These are phyloP conservation scores for Drosophila sordidula DNA, from an alignment of 2,888 invertebrate species.

Conservation along the genomic window DNA sequence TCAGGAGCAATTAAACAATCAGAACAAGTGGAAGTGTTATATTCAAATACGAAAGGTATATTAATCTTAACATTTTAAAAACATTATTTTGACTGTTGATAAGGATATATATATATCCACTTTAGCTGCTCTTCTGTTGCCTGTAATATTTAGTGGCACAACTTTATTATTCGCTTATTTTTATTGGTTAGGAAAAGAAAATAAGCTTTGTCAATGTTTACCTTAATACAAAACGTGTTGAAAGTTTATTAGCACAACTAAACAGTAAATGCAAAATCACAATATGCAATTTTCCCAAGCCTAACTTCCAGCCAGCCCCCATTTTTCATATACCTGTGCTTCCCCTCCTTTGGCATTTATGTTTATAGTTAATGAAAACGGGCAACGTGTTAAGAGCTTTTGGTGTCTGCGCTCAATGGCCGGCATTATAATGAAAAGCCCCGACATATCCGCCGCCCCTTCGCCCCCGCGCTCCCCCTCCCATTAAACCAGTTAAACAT, in stretches of 20 bases:
- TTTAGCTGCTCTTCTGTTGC: not conserved
- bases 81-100: no score
- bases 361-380: constrained; percentile 70
- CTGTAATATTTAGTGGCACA: not conserved
- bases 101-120: no score
- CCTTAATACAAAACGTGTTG: not conserved
- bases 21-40: no score
- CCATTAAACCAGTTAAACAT: constrained; percentile 12
- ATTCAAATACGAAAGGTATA: no score
- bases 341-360: constrained; percentile 50
- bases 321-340: not conserved
- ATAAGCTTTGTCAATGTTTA: constrained; percentile 1
- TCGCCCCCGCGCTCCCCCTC: not conserved
- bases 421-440: constrained; percentile 69
- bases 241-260: constrained; percentile 5
- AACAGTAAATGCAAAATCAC: constrained; percentile 2
- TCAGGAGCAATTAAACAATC: no score
- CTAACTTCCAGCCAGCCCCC: not conserved
- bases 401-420: constrained; percentile 69
- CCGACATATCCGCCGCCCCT: constrained; percentile 25
- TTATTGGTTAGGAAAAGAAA: not conserved
- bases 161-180: not conserved
- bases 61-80: no score
- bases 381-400: constrained; percentile 74
- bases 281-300: constrained; percentile 12